Conservation (phyloP, 2,113 vertebrate species). For the Clupea harengus region DNA sequence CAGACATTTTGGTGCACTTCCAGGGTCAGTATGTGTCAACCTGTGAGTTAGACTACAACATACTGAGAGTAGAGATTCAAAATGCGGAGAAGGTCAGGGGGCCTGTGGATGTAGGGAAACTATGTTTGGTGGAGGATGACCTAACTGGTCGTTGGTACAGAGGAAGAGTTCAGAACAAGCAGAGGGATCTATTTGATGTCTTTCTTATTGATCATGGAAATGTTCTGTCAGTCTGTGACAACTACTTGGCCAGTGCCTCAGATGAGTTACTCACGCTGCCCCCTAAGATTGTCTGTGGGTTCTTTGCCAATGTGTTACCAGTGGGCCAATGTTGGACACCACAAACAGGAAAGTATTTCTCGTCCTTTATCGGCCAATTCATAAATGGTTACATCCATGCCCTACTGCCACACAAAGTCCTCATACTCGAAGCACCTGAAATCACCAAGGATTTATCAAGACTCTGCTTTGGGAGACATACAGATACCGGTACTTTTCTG, state of each 20-base stretch:
- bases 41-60: constrained; percentile 84
- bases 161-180: constrained; percentile 80
- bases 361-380: constrained; percentile 72
- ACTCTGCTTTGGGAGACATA: constrained; percentile 75
- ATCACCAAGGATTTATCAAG: constrained; percentile 74
- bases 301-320: constrained; percentile 86
- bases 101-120: constrained; percentile 67
- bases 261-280: constrained; percentile 80
- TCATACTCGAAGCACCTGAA: constrained; percentile 81
- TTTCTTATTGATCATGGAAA: constrained; percentile 84
- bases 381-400: constrained; percentile 78
- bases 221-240: constrained; percentile 66
- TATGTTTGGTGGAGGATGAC: constrained; percentile 84
- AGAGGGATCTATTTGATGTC: constrained; percentile 64
- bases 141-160: constrained; percentile 79
- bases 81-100: constrained; percentile 70
- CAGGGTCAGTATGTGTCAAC: constrained; percentile 72
- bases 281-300: constrained; percentile 79
- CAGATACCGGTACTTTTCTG: constrained; percentile 82
- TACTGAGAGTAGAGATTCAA: constrained; percentile 84
- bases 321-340: constrained; percentile 68
- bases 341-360: constrained; percentile 78
- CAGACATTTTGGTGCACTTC: constrained; percentile 80
- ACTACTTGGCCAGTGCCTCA: constrained; percentile 71
- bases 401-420: constrained; percentile 72